A percentile compares a stretch with the other conserved stretches of the same genome.
phyloP scores from a whole-genome alignment of 2,888 invertebrate genomes.

The Nasonia oneida region DNA sequence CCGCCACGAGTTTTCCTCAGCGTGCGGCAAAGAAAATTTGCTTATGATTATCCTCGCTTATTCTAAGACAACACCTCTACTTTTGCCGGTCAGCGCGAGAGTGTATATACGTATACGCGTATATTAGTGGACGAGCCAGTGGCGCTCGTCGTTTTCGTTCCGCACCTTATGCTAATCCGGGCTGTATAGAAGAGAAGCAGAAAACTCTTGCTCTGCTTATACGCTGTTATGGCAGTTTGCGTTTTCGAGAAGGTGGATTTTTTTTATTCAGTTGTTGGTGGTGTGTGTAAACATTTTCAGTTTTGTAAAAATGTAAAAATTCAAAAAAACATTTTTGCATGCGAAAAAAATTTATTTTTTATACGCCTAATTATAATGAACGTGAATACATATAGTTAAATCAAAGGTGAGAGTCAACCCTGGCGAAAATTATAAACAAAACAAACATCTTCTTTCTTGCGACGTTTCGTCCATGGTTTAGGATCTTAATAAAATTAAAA shows the following conservation, averaged over 20 bases:
- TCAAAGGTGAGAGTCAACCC: too few relatives aligned
- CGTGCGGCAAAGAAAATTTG: slow-evolving; percentile 64
- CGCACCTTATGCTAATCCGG: slow-evolving; percentile 8
- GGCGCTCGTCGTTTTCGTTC: not conserved
- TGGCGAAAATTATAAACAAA: too few relatives aligned
- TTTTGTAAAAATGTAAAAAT: too few relatives aligned
- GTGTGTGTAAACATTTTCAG: too few relatives aligned
- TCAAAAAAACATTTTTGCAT: too few relatives aligned
- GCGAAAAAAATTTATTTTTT: too few relatives aligned
- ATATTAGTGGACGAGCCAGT: not conserved
- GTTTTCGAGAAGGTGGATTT: not conserved
- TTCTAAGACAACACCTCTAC: slow-evolving; percentile 72
- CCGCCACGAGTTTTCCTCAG: not conserved
- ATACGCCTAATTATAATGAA: too few relatives aligned
- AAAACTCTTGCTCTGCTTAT: not conserved
- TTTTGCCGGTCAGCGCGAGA: slow-evolving; percentile 14
- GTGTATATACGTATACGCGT: too few relatives aligned
- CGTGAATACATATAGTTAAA: too few relatives aligned
- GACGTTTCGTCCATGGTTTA: too few relatives aligned
- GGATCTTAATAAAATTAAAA: too few relatives aligned
- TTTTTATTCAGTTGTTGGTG: not conserved
- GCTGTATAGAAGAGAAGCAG: not conserved
- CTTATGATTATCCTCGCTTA: slow-evolving; percentile 72
- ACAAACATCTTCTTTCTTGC: too few relatives aligned
- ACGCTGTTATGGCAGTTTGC: not conserved